These are phyloP conservation scores for Ctenochaetus hawaiiensis DNA, from an alignment of 2,797 vertebrate genomes.

Conservation along the genomic window DNA sequence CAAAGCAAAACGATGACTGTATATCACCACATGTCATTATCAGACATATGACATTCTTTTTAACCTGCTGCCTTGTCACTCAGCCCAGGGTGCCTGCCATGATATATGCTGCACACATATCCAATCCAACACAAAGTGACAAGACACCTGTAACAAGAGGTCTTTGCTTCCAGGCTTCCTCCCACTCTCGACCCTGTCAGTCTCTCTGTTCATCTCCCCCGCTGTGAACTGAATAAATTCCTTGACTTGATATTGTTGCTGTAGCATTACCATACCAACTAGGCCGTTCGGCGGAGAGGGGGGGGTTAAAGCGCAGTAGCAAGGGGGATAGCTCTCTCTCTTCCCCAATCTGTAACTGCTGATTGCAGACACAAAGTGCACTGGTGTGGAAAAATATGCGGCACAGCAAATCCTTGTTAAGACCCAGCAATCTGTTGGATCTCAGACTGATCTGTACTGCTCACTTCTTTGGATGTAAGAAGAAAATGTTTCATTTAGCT, in stretches of 20 bases:
- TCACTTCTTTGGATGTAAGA: slow-evolving; percentile 20
- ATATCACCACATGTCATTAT: slow-evolving; percentile 53
- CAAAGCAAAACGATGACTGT: slow-evolving; percentile 21
- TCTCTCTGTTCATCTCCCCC: slow-evolving; percentile 28
- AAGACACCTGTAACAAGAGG: slow-evolving; percentile 58
- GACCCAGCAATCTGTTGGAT: slow-evolving; percentile 58
- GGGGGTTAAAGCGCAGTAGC: slow-evolving; percentile 34
- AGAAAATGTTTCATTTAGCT: slow-evolving; percentile 46
- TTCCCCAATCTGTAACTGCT: slow-evolving; percentile 55
- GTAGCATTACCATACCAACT: slow-evolving; percentile 53
- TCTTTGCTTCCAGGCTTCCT: slow-evolving; percentile 26
- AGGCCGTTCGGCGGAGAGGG: slow-evolving; percentile 8
- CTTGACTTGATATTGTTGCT: slow-evolving; percentile 50
- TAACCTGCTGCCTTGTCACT: slow-evolving; percentile 36
- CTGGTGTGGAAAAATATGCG: slow-evolving; percentile 57
- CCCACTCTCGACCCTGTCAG: slow-evolving; percentile 22
- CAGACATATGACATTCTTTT: slow-evolving; percentile 32
- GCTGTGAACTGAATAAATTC: slow-evolving; percentile 41
- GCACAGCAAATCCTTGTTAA: slow-evolving; percentile 66
- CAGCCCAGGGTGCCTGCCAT: slow-evolving; percentile 24
- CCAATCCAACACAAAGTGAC: slow-evolving; percentile 53
- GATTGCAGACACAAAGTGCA: slow-evolving; percentile 65
- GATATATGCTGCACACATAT: slow-evolving; percentile 9
- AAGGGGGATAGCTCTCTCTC: slow-evolving; percentile 21
- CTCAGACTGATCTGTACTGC: slow-evolving; percentile 39